These are phyloP conservation scores for Cephus runcator DNA, from an alignment of 2,888 invertebrate genomes.

Conservation along the genomic window DNA sequence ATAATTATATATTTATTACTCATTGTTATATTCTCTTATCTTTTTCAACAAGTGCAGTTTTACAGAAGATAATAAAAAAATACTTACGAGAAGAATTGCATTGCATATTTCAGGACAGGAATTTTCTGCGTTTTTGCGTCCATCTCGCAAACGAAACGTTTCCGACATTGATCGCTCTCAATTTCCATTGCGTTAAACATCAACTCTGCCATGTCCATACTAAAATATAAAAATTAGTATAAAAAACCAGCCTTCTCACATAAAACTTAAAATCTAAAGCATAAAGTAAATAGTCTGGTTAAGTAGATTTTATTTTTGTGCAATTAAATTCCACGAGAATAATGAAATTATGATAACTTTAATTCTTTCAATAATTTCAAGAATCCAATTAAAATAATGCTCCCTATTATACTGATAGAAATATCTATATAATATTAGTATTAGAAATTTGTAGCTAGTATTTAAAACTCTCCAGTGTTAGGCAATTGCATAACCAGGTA, in stretches of 20 bases:
- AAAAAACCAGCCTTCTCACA: neutral
- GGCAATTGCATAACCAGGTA: neutral
- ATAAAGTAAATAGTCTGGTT: neutral
- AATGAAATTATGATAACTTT: neutral
- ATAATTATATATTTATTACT: neutral
- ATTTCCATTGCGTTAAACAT: slow-evolving; percentile 25
- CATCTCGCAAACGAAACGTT: slow-evolving; percentile 29
- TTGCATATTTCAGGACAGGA: slow-evolving; percentile 13
- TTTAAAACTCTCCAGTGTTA: neutral
- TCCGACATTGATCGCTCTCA: slow-evolving; percentile 27
- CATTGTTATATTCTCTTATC: neutral
- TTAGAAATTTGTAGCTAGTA: too few relatives aligned
- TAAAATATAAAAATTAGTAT: slow-evolving; percentile 5
- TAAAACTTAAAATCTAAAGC: neutral
- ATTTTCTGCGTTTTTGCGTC: slow-evolving; percentile 14
- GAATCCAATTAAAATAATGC: neutral
- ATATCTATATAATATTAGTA: neutral
- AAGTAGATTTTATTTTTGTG: neutral
- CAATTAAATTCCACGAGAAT: neutral
- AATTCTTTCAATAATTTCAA: neutral
- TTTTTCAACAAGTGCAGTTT: neutral
- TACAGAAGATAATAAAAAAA: neutral
- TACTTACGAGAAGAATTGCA: slow-evolving; percentile 18
- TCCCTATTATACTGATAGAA: neutral
- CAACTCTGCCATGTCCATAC: slow-evolving; percentile 29